Percentiles rank a stretch among this genome's conserved stretches.
These are phyloP conservation scores for Hyla sarda DNA, from an alignment of 2,113 vertebrate genomes.

Conservation along the genomic window DNA sequence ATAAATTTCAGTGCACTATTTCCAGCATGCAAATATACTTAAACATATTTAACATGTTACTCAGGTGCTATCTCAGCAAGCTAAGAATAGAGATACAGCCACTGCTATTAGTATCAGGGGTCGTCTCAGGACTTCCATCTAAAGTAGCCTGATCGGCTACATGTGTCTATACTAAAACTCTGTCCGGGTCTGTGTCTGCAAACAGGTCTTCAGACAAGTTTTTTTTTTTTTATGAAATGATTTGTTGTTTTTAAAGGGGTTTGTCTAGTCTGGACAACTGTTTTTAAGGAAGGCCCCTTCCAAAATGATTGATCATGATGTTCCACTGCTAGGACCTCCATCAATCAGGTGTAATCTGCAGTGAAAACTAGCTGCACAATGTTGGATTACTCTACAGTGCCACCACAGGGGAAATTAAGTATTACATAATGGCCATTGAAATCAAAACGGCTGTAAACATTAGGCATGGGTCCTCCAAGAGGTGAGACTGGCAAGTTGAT, in stretches of 20 bases:
- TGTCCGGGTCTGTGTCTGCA: too few species aligned
- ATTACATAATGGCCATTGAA: neutral
- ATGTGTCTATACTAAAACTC: neutral
- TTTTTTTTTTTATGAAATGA: neutral
- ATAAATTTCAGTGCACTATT: conserved; percentile 18
- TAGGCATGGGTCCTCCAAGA: neutral
- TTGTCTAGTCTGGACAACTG: neutral
- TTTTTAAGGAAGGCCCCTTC: too few species aligned
- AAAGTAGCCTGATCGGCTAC: conserved; percentile 13
- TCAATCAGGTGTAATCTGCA: neutral
- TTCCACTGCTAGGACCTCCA: neutral
- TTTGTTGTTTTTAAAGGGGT: neutral
- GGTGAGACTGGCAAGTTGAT: neutral
- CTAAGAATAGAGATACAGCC: conserved; percentile 53
- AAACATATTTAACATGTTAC: conserved; percentile 45
- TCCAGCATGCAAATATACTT: conserved; percentile 17
- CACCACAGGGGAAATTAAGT: neutral
- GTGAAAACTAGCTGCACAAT: neutral
- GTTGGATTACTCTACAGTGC: neutral
- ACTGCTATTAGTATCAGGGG: conserved; percentile 51
- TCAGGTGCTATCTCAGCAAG: conserved; percentile 54
- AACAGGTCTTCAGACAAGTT: too few species aligned
- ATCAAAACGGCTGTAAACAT: neutral
- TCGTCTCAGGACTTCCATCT: conserved; percentile 43
- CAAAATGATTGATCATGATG: neutral